phyloP scores from a whole-genome alignment of 2,888 invertebrate species.

The Sympetrum striolatum region DNA sequence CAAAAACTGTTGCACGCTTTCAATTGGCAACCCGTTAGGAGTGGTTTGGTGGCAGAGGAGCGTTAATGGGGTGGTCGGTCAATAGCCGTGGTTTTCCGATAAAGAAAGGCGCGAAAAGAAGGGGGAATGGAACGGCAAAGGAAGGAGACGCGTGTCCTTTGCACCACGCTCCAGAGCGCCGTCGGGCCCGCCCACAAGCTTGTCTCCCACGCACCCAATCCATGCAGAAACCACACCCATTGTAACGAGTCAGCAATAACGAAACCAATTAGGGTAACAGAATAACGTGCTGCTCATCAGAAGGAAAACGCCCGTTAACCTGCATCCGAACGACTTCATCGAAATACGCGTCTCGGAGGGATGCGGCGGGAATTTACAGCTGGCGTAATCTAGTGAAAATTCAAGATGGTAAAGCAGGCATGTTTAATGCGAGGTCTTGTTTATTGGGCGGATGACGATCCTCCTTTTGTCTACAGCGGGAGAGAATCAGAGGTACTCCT shows the following conservation, averaged over 20 bases:
- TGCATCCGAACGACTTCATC: neutral
- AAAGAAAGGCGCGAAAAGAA: neutral
- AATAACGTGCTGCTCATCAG: neutral
- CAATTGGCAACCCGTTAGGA: neutral
- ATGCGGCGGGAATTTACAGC: neutral
- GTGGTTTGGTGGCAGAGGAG: neutral
- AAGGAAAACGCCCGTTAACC: neutral
- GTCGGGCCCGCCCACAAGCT: neutral
- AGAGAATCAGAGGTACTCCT: too few relatives aligned
- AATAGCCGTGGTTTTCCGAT: neutral
- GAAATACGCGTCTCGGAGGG: neutral
- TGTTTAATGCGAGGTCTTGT: neutral
- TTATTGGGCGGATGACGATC: neutral
- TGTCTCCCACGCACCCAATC: neutral
- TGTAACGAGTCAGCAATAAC: constrained; percentile 17
- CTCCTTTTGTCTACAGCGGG: too few relatives aligned
- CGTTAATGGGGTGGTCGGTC: neutral
- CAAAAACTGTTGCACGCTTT: neutral
- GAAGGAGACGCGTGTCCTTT: neutral
- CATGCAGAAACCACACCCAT: constrained; percentile 1
- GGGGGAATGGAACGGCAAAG: neutral
- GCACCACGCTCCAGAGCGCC: neutral
- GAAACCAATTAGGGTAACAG: constrained; percentile 20
- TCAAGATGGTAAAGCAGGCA: neutral
- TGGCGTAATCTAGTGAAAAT: neutral